Evolutionary conservation across 2,113 vertebrate genomes (phyloP).

Genomic region (Bucco capensis): DNA sequence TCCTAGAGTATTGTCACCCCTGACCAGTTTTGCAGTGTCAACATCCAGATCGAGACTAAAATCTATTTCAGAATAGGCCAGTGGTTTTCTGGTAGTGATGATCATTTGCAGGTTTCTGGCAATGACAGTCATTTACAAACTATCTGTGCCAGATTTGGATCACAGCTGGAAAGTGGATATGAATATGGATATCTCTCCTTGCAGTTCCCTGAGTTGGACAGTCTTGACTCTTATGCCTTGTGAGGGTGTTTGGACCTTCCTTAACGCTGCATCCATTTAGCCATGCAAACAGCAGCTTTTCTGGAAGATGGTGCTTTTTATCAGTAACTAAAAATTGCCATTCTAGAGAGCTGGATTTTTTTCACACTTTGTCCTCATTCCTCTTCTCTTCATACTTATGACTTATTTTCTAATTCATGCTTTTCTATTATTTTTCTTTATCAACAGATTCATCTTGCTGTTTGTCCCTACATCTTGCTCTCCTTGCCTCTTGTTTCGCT

Average conservation of each 20-base stretch:
- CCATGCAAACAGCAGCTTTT: background rate
- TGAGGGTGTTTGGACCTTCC: background rate
- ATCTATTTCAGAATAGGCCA: background rate
- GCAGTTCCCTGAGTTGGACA: background rate
- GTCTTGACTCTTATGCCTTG: background rate
- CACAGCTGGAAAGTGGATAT: background rate
- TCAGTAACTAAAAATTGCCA: background rate
- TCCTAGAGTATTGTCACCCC: background rate
- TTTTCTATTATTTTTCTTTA: background rate
- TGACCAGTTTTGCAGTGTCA: background rate
- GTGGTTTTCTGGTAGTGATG: background rate
- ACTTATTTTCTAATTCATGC: conserved; percentile 17
- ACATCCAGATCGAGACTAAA: background rate
- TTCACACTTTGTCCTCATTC: background rate
- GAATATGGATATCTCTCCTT: background rate
- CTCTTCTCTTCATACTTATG: background rate
- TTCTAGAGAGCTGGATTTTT: conserved; percentile 12
- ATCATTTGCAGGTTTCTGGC: conserved; percentile 14
- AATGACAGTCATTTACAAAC: background rate
- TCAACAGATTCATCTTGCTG: background rate
- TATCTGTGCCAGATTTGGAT: conserved; percentile 35
- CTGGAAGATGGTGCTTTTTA: background rate
- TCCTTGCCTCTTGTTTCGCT: background rate
- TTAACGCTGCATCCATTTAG: background rate
- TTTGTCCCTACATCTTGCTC: background rate